Base-by-base conservation (phyloP, 2,113 vertebrate species). In the Phalacrocorax carbo region DNA sequence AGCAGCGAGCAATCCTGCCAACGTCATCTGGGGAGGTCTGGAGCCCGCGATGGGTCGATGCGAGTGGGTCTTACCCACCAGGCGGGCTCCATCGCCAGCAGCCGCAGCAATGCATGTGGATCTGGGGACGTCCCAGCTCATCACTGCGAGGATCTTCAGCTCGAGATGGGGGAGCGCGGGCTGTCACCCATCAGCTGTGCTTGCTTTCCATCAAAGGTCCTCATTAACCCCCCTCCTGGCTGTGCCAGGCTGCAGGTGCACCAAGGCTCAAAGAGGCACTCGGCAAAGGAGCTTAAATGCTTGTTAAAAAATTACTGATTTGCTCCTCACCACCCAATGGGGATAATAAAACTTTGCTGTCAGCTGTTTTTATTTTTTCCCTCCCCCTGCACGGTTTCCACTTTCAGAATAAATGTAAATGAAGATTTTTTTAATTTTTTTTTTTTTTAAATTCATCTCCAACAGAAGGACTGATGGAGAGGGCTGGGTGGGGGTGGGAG, bases 331-430 rank as follows among this genome's bases (percentile, higher is more conserved):
- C 94, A 23, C 95, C 96, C 96, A 4, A 96, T 68, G 94, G 91
- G 96, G 96, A 96, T 96, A 98, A 98, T 97, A 79, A 97, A 98
- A 98, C 96, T 97, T 97, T 94, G 97, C 96, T 25, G 96, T 98
- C 98, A 98, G 98, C 98, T 96, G 88, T 80, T 98, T 98, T 96
- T 96, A 97, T 90, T 93, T 81, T 71, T 64, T 48, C 71, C 82
- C 84, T 73, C 82, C 80, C 90, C 86, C 65, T 40, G 70, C 86
- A 30, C 4, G 14, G 34, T 92, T 95, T 83, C 91, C 58, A 64
- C 86, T 97, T 88, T 86, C 68, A 83, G 90, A 92, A 89, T 51
- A 55, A 49, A 73, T 46, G 64, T 55, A 93, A 91, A 96, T 93
- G 81, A 93, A 18, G 75, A 55, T 46, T 18, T 46, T 46, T 46